Percentiles rank a stretch among this genome's conserved stretches.
Conservation (phyloP, 2,797 vertebrate genomes). For the Chloroceryle amazona region DNA sequence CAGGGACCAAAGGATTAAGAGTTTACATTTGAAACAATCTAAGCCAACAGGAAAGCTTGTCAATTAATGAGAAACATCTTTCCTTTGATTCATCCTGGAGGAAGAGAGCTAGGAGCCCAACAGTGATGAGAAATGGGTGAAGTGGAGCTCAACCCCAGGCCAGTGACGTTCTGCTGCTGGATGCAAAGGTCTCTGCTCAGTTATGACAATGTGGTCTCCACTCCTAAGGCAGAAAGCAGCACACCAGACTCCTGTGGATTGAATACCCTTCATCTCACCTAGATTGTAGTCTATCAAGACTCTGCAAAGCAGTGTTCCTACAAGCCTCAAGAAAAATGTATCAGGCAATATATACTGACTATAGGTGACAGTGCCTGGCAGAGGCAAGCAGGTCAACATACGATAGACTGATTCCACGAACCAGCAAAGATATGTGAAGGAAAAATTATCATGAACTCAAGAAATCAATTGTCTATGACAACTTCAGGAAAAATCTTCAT, state of each 20-base stretch:
- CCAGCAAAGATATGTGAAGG: accelerated
- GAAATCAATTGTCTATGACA: neutral
- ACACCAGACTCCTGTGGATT: neutral
- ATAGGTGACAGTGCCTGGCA: neutral
- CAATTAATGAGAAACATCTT: neutral
- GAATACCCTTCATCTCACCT: neutral
- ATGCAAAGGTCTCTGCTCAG: neutral
- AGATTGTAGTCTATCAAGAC: neutral
- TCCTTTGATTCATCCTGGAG: neutral
- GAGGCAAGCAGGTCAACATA: neutral
- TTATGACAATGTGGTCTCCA: accelerated
- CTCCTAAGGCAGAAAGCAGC: neutral
- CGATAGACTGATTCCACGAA: neutral
- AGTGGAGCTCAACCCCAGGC: neutral
- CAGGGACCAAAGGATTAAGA: neutral
- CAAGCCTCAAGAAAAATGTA: neutral
- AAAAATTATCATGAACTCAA: neutral
- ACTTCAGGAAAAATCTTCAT: neutral
- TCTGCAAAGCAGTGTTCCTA: neutral
- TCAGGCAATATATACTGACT: neutral
- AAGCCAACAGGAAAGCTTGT: neutral
- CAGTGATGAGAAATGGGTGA: neutral
- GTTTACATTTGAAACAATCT: neutral
- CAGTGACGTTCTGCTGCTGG: neutral
- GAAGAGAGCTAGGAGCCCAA: neutral